phyloP scores from a whole-genome alignment of 1,140 invertebrate genomes.

The Zophobas morio region DNA sequence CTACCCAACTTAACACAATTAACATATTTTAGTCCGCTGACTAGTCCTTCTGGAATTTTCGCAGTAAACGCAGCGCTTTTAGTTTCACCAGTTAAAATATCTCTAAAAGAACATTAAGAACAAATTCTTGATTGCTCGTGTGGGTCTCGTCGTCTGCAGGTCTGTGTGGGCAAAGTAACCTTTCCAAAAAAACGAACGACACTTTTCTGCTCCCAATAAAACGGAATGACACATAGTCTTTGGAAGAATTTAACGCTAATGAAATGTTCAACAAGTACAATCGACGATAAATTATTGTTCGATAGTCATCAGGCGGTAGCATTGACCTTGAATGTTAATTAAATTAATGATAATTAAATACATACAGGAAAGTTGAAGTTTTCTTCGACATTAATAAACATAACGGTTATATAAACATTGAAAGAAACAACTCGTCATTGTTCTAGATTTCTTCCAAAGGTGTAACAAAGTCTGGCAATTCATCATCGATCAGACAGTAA shows the following conservation, averaged over 20 bases:
- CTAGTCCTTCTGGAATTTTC: background rate
- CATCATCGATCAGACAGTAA: background rate
- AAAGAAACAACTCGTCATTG: conserved; percentile 18
- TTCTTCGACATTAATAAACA: conserved; percentile 35
- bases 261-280: conserved; percentile 13
- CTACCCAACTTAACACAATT: background rate
- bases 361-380: conserved; percentile 33
- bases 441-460: background rate
- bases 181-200: conserved; percentile 9
- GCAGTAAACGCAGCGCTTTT: background rate
- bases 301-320: conserved; percentile 24
- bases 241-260: background rate
- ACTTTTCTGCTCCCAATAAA: conserved; percentile 30
- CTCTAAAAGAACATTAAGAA: background rate
- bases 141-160: background rate
- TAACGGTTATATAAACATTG: conserved; percentile 38
- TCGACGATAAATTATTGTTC: conserved; percentile 24
- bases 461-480: background rate
- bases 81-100: background rate
- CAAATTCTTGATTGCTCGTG: background rate
- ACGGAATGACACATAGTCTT: conserved; percentile 16
- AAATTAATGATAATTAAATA: conserved; percentile 33
- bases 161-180: conserved; percentile 17
- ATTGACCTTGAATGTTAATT: conserved; percentile 39
- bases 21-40: background rate